phyloP scores from a whole-genome alignment of 2,888 invertebrate genomes.

The Stenichneumon culpator region DNA sequence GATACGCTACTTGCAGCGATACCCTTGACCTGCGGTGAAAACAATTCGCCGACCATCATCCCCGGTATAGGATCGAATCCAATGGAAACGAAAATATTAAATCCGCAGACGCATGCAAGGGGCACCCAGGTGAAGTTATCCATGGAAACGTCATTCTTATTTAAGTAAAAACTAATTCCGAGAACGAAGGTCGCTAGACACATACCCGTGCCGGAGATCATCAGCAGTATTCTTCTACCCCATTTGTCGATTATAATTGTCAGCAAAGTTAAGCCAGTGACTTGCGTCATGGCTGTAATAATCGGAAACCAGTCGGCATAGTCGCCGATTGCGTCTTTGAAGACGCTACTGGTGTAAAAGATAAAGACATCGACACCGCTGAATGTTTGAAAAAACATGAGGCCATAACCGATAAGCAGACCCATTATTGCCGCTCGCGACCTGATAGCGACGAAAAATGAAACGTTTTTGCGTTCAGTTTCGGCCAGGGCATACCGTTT shows the following conservation, averaged over 20 bases:
- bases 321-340: constrained; percentile 87
- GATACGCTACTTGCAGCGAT: constrained; percentile 92
- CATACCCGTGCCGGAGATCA: constrained; percentile 92
- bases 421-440: constrained; percentile 89
- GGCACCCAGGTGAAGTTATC: constrained; percentile 91
- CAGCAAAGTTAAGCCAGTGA: constrained; percentile 91
- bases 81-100: constrained; percentile 92
- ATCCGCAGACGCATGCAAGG: constrained; percentile 90
- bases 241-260: constrained; percentile 92
- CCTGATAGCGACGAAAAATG: constrained; percentile 87
- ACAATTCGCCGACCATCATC: constrained; percentile 94
- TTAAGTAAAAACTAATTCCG: constrained; percentile 89
- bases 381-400: constrained; percentile 96
- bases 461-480: constrained; percentile 86
- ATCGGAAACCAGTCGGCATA: constrained; percentile 89
- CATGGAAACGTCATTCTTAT: constrained; percentile 77
- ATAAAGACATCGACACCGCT: constrained; percentile 94
- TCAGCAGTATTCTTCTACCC: constrained; percentile 92
- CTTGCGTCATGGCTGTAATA: constrained; percentile 94
- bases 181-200: constrained; percentile 89
- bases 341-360: constrained; percentile 92
- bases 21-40: constrained; percentile 92
- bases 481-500: constrained; percentile 87
- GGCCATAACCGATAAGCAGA: constrained; percentile 90
- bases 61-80: constrained; percentile 96